Percentiles rank a stretch among this genome's conserved stretches.
Evolutionary conservation across 37 sponge, comb jelly and placozoan genomes (phyloP).

Genomic region (Tethya wilhelma): DNA sequence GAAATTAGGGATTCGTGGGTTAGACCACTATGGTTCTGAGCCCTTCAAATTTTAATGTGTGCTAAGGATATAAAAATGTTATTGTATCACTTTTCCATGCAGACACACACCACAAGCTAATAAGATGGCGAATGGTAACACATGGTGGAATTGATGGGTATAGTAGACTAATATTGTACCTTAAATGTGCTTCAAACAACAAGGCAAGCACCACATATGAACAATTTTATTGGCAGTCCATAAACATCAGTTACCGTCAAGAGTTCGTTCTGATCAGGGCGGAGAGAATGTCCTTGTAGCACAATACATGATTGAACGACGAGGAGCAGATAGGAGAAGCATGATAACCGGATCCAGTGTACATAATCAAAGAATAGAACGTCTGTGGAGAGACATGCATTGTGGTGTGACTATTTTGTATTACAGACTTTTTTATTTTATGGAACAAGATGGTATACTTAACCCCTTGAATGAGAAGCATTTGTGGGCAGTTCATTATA

Average conservation of each 20-base stretch:
- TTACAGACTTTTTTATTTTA: constrained; percentile 53
- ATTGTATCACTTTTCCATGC: too few relatives aligned
- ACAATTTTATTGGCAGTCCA: constrained; percentile 30
- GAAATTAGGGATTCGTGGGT: too few relatives aligned
- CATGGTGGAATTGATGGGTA: constrained; percentile 63
- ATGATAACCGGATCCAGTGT: constrained; percentile 43
- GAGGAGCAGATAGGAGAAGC: constrained; percentile 36
- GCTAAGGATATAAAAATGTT: too few relatives aligned
- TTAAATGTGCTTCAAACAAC: constrained; percentile 31
- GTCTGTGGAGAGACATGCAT: too few relatives aligned
- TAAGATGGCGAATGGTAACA: constrained; percentile 64
- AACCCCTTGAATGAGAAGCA: constrained; percentile 26
- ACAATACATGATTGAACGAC: constrained; percentile 34
- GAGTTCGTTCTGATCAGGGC: constrained; percentile 54
- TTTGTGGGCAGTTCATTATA: constrained; percentile 44
- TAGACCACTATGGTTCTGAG: too few relatives aligned
- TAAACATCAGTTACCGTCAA: constrained; percentile 41
- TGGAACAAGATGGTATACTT: constrained; percentile 31
- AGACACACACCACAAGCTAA: constrained; percentile 60
- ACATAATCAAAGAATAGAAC: constrained; percentile 60
- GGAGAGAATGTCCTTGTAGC: constrained; percentile 47
- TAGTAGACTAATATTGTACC: constrained; percentile 23
- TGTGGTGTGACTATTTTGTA: constrained; percentile 44
- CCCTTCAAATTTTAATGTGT: too few relatives aligned
- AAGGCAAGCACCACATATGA: too few relatives aligned